These are phyloP conservation scores for Eulemur mongoz DNA, from an alignment of 2,797 vertebrate genomes.

Conservation along the genomic window DNA sequence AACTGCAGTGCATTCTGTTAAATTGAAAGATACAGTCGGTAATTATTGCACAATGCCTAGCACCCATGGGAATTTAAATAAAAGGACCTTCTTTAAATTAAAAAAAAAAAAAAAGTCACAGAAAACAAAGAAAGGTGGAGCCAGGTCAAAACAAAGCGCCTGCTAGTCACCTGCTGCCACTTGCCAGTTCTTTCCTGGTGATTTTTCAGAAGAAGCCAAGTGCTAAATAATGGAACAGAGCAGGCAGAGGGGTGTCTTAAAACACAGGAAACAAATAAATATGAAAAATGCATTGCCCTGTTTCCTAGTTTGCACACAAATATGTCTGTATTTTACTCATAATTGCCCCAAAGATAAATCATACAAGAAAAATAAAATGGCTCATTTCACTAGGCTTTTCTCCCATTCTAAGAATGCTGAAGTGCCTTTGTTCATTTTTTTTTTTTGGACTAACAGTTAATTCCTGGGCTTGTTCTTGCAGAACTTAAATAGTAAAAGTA, in stretches of 20 bases:
- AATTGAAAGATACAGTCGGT: background rate
- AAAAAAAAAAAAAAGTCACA: background rate
- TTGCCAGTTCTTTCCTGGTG: background rate
- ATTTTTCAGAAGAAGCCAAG: background rate
- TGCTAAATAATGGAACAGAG: background rate
- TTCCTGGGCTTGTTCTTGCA: slow-evolving; percentile 56
- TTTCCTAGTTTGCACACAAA: slow-evolving; percentile 11
- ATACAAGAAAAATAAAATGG: slow-evolving; percentile 59
- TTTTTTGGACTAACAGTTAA: slow-evolving; percentile 25
- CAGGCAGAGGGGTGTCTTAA: background rate
- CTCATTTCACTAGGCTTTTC: slow-evolving; percentile 53
- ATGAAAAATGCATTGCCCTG: background rate
- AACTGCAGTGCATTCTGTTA: background rate
- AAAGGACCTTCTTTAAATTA: background rate
- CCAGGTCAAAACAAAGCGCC: background rate
- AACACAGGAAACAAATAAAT: slow-evolving; percentile 3
- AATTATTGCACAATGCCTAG: background rate
- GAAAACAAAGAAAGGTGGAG: background rate
- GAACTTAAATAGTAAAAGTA: slow-evolving; percentile 20
- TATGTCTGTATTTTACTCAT: slow-evolving; percentile 58
- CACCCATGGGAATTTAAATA: background rate
- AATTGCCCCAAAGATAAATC: slow-evolving; percentile 65
- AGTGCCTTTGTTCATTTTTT: slow-evolving; percentile 66
- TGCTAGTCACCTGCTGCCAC: background rate
- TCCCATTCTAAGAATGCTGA: slow-evolving; percentile 39